These are phyloP conservation scores for Spinus pinus DNA, from an alignment of 2,797 vertebrate species.

Conservation along the genomic window DNA sequence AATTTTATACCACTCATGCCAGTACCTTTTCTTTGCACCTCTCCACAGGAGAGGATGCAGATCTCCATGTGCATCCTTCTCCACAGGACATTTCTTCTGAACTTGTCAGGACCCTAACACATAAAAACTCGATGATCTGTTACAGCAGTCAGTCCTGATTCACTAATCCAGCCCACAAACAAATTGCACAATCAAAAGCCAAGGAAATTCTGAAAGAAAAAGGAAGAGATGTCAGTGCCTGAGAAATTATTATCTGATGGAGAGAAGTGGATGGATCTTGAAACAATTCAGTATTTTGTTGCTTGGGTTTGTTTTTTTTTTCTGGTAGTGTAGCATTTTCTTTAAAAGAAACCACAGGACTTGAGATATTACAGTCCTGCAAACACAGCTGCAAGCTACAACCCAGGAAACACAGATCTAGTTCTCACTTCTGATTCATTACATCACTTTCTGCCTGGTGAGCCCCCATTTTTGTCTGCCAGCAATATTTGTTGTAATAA, in stretches of 20 bases:
- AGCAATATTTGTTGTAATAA: background rate
- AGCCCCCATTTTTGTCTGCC: background rate
- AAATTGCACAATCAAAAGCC: background rate
- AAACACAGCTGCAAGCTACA: background rate
- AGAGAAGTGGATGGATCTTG: background rate
- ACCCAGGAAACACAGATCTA: background rate
- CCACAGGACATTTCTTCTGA: background rate
- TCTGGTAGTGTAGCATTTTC: background rate
- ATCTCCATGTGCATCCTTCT: background rate
- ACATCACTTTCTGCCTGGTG: background rate
- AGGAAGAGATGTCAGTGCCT: background rate
- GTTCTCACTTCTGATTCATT: background rate
- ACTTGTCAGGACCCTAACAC: background rate
- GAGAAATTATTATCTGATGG: background rate
- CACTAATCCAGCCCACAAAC: background rate
- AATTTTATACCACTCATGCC: background rate
- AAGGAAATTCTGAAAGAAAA: background rate
- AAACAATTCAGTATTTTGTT: background rate
- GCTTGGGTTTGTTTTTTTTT: background rate
- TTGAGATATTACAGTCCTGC: background rate
- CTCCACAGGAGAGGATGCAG: no score
- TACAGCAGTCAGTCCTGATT: background rate
- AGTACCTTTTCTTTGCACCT: background rate
- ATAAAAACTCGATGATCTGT: background rate
- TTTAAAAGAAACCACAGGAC: background rate